Evolutionary conservation across 2,888 invertebrate genomes (phyloP).

Genomic region (Chrysolina haemoptera): DNA sequence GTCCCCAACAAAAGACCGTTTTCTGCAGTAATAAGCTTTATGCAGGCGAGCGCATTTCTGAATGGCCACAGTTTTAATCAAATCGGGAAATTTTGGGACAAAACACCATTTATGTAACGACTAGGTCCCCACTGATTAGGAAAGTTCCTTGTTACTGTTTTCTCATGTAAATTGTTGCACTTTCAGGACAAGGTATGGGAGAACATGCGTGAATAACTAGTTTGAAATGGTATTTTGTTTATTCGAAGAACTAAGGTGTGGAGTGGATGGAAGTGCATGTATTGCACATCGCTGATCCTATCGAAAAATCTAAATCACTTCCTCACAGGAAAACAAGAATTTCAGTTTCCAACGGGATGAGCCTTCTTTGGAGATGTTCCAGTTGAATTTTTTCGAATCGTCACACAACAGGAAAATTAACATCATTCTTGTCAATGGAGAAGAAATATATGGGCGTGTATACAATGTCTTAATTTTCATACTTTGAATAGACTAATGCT

Average conservation of each 20-base stretch:
- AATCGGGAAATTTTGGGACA: conserved; percentile 36
- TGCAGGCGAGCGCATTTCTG: conserved; percentile 4
- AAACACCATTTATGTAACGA: conserved; percentile 41
- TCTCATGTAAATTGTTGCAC: conserved; percentile 60
- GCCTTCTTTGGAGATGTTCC: too few species aligned
- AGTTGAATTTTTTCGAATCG: too few species aligned
- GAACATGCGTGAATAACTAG: conserved; percentile 56
- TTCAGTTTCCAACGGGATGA: too few species aligned
- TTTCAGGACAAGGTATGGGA: conserved; percentile 49
- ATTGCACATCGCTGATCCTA: background rate
- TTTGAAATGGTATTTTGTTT: conserved; percentile 34
- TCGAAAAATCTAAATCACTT: background rate
- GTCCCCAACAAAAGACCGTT: background rate
- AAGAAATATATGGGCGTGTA: too few species aligned
- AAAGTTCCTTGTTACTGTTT: conserved; percentile 58
- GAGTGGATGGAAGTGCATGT: conserved; percentile 17
- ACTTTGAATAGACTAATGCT: too few species aligned
- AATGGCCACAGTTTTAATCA: conserved; percentile 46
- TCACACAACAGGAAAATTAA: too few species aligned
- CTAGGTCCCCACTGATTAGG: conserved; percentile 53
- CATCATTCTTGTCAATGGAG: too few species aligned
- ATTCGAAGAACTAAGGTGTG: conserved; percentile 27
- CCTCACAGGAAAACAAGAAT: too few species aligned
- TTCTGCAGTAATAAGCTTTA: background rate
- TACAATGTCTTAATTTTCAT: too few species aligned